Base-by-base conservation (phyloP, 2,888 invertebrate species). In the Idaea biselata region DNA sequence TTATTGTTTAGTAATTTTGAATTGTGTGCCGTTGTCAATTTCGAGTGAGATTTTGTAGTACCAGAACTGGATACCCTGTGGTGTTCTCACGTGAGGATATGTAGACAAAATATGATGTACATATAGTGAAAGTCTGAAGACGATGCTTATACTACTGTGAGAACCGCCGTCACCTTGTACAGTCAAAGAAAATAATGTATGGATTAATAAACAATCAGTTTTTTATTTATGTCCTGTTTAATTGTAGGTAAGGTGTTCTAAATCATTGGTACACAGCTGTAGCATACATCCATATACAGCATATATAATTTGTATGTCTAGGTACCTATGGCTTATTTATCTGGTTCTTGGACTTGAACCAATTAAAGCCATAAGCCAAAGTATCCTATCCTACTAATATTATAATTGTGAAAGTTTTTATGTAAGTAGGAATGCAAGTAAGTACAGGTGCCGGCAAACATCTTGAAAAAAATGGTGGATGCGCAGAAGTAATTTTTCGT, bases 161-260 rank as follows among this genome's bases (percentile, higher is more conserved):
- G 78, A 68, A 70, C 66, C 71, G 63, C 66, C 71, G 63, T 66
- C 72, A 68, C 64, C 70, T 76, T 86, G 86, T 87, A 86, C 85
- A 87, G 84, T 83, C 77, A 75, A 80, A 67, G 65, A 59, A 68
- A 73, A 65, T 44, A 44, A 44, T 44, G 44, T 44, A 44, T 68
- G 68, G 74, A 68, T 81, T 80, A 80, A 83, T 79, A 80, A 79
- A 87, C 77, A 87, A 89, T 88, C 87, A 84, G 83, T 87, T 81
- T 89, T 91, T 90, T 56, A 55, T 18, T 18, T 18, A 56, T 18
- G 14, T 17, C 17, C 17, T 56, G 4, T 18, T 18, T 44, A 58
- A 16, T 33, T 8, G 44, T 18, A 31, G 44, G 31, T 58, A 25
- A 25, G 25, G 25, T 25, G n/a, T n/a, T n/a, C n/a, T n/a, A n/a